Evolutionary conservation across 1,140 invertebrate genomes (phyloP).

Genomic region (Mesaphorura yosii): DNA sequence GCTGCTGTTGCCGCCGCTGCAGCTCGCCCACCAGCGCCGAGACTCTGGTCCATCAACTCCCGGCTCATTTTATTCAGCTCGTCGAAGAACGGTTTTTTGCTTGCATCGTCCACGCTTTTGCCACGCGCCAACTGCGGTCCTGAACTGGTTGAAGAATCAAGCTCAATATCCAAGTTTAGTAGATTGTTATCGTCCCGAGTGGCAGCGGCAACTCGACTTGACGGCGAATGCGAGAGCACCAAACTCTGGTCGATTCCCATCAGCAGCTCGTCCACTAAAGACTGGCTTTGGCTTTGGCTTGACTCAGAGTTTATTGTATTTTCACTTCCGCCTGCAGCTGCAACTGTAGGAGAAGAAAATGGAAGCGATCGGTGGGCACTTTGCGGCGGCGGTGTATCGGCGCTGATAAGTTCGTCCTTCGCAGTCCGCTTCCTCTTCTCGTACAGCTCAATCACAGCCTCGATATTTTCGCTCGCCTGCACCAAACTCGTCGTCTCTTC

Average conservation of each 20-base stretch:
- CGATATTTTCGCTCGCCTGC: conserved; percentile 30
- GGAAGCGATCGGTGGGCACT: too few relatives aligned
- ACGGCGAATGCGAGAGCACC: not conserved
- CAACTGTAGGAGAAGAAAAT: too few relatives aligned
- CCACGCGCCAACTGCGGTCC: not conserved
- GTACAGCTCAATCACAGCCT: conserved; percentile 22
- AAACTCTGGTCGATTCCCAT: conserved; percentile 10
- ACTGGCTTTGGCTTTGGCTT: conserved; percentile 7
- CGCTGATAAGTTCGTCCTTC: too few relatives aligned
- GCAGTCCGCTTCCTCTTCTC: conserved; percentile 16
- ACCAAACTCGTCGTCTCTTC: conserved; percentile 26
- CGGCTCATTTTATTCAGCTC: conserved; percentile 25
- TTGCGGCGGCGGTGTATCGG: too few relatives aligned
- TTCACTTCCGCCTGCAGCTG: not conserved
- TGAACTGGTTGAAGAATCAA: too few relatives aligned
- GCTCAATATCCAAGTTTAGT: conserved; percentile 25
- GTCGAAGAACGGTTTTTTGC: conserved; percentile 11
- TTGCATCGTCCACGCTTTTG: not conserved
- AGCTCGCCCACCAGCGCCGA: conserved; percentile 6
- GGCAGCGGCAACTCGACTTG: not conserved
- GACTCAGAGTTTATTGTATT: not conserved
- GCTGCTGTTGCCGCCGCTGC: too few relatives aligned
- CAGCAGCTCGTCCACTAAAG: conserved; percentile 25
- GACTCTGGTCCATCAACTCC: conserved; percentile 21
- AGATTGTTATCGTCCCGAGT: conserved; percentile 17